These are phyloP conservation scores for Ceratosolen solmsi DNA, from an alignment of 1,140 invertebrate species.

Conservation along the genomic window DNA sequence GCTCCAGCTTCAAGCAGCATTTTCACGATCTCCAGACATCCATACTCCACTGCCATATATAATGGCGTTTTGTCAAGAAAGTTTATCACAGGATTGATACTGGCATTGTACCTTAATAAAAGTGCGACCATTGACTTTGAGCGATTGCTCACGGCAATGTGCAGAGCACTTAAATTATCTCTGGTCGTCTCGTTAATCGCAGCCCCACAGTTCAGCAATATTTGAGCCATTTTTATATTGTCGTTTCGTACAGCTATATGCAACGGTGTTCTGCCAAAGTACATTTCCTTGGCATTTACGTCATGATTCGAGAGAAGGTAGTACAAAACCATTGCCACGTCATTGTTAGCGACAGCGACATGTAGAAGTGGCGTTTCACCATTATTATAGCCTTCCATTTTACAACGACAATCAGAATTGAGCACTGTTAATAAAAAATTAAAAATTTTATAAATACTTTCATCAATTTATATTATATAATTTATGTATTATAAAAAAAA, in stretches of 20 bases:
- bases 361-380: too few relatives aligned
- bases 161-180: neutral
- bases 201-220: neutral
- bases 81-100: neutral
- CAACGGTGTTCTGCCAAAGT: neutral
- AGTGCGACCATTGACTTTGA: neutral
- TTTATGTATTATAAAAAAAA: too few relatives aligned
- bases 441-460: too few relatives aligned
- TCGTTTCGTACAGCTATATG: neutral
- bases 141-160: neutral
- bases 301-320: neutral
- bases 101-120: neutral
- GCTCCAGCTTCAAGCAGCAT: neutral
- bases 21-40: neutral
- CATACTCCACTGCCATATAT: slow-evolving; percentile 3
- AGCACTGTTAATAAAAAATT: too few relatives aligned
- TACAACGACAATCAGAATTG: too few relatives aligned
- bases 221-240: neutral
- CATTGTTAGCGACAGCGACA: neutral
- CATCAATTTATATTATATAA: too few relatives aligned
- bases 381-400: too few relatives aligned
- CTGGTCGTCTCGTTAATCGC: neutral
- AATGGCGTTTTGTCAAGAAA: neutral
- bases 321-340: neutral
- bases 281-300: neutral